These are phyloP conservation scores for Embidobia sp. DNA, from an alignment of 2,888 invertebrate species.

Conservation along the genomic window DNA sequence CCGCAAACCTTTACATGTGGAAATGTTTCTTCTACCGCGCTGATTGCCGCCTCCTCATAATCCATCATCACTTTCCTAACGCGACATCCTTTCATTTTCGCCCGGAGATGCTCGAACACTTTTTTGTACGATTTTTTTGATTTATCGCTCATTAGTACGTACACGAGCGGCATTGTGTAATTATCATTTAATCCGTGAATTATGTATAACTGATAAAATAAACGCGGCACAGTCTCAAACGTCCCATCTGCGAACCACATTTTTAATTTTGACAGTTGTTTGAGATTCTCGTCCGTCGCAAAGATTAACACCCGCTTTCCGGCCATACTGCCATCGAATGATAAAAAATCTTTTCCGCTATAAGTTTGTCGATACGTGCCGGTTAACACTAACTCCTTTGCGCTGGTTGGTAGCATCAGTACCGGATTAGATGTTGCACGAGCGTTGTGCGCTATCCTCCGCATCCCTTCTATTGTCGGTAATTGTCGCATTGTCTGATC, in stretches of 20 bases:
- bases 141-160: conserved; percentile 4
- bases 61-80: background rate
- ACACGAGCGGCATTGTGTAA: background rate
- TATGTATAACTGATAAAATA: conserved; percentile 16
- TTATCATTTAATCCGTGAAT: background rate
- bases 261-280: background rate
- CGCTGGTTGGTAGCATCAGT: background rate
- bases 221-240: background rate
- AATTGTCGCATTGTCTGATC: background rate
- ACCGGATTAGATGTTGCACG: background rate
- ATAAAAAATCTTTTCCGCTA: background rate
- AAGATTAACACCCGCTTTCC: conserved; percentile 9
- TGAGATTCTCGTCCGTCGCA: background rate
- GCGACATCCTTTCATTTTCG: background rate
- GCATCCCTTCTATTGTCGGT: background rate
- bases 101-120: background rate
- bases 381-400: background rate
- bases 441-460: background rate
- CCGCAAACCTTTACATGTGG: background rate
- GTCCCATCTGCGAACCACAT: conserved; percentile 12
- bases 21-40: background rate
- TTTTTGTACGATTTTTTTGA: background rate
- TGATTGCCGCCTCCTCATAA: too few species aligned
- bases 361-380: background rate
- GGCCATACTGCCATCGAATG: conserved; percentile 2